Conservation (phyloP, 2,888 invertebrate species). For the Dorcus parallelipipedus region DNA sequence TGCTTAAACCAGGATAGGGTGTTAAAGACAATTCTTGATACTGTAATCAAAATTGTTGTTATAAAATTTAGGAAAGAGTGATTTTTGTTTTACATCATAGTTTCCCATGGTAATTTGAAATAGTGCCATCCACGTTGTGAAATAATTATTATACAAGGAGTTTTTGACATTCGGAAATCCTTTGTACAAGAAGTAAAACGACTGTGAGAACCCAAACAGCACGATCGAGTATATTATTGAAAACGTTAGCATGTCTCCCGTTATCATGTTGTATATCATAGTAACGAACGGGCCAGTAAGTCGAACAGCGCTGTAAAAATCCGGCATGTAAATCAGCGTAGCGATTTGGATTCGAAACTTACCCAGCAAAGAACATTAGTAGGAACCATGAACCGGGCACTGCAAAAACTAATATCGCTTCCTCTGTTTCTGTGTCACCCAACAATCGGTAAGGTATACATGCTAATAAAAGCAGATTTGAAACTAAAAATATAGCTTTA, state of each 20-base stretch:
- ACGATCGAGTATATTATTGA: slow-evolving; percentile 95
- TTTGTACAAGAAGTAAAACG: slow-evolving; percentile 92
- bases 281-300: slow-evolving; percentile 98
- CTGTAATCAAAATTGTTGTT: slow-evolving; percentile 54
- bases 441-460: slow-evolving; percentile 84
- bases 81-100: slow-evolving; percentile 73
- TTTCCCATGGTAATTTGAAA: slow-evolving; percentile 98
- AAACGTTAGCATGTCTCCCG: slow-evolving; percentile 97
- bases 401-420: slow-evolving; percentile 86
- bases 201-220: slow-evolving; percentile 93
- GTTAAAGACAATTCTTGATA: slow-evolving; percentile 89
- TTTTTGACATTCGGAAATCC: slow-evolving; percentile 78
- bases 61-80: slow-evolving; percentile 34
- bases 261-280: slow-evolving; percentile 99
- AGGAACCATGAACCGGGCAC: slow-evolving; percentile 97
- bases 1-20: slow-evolving; percentile 87
- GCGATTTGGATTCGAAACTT: slow-evolving; percentile 32
- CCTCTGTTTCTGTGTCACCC: slow-evolving; percentile 76
- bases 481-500: slow-evolving; percentile 87
- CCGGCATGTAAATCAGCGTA: not conserved
- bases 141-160: slow-evolving; percentile 79
- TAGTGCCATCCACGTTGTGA: slow-evolving; percentile 94
- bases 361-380: slow-evolving; percentile 99
- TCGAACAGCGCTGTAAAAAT: slow-evolving; percentile 72
- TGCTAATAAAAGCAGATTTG: slow-evolving; percentile 83